Evolutionary conservation across 2,888 invertebrate species (phyloP), one percentile per base, ranked within the genome.

Genomic region (Euplexia lucipara): DNA sequence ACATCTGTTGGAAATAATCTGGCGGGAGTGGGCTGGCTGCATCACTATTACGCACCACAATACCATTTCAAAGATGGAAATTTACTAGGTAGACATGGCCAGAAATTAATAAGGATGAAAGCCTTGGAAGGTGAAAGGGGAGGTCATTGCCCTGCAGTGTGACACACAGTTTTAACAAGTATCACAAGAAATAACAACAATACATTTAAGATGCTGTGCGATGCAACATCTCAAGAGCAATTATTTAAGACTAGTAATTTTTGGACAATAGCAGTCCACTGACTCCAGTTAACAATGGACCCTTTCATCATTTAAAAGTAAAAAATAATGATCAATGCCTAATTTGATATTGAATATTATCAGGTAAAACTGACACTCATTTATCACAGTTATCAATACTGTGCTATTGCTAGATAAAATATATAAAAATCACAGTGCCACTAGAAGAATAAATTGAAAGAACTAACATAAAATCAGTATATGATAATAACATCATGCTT

Each of bases 371-470:
- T 45, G 37, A 39, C 10, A 34, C 22, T 20, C 5, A 47, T 30
- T 30, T 22, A 58, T 47, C 34, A 47, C 69, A 34, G 14, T 9
- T 59, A 69, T 42, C 60, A 42, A 42, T 37, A 42, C 30, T 60
- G 30, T 22, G 4, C 26, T 48, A 22, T 42, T 48, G 22, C 18
- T 48, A 35, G 41, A 48, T 44, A 47, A 45, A 47, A 35, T 1
- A 61, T 26, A 9, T 14, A 30, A 30, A 34, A 45, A 30, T 34
- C 35, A 67, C n/a, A 26, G 9, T 30, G 8, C 70, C 22, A 39
- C 34, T 59, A 26, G 37, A 12, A 49, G 49, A 42, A 34, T 10
- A 51, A 9, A n/a, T 9, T 34, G 10, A 53, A 35, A 30, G 5
- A 35, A 34, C 34, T 34, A 16, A 26, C 6, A 44, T 34, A 20